phyloP scores from a whole-genome alignment of 2,797 vertebrate species.

The Euphonia xanthogaster region DNA sequence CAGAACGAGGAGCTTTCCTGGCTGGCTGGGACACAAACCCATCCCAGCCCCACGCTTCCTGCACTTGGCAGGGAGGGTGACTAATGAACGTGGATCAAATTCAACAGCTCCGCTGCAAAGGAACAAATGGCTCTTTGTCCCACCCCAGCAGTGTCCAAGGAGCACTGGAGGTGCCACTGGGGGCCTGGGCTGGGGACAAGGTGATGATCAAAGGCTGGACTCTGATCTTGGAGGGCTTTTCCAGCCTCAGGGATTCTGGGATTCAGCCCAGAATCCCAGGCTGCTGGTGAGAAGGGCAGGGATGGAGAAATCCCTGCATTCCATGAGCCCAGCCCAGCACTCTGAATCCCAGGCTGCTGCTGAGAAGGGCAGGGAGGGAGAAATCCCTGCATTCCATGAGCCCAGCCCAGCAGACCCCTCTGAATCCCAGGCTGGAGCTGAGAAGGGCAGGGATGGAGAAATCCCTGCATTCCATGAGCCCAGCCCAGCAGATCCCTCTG shows the following conservation, averaged over 20 bases:
- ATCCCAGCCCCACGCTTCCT: neutral
- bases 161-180: rapidly evolving
- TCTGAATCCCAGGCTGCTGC: neutral
- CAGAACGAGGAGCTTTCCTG: neutral
- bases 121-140: neutral
- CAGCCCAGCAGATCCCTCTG: neutral
- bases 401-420: neutral
- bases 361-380: neutral
- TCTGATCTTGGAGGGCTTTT: neutral
- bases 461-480: neutral
- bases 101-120: neutral
- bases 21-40: neutral
- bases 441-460: neutral
- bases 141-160: neutral
- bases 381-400: neutral
- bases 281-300: neutral
- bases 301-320: neutral
- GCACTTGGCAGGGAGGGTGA: neutral
- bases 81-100: neutral
- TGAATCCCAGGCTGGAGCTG: neutral
- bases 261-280: rapidly evolving
- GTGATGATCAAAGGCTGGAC: neutral
- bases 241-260: neutral
- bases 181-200: neutral
- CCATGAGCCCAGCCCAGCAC: neutral